Base-by-base conservation (phyloP, 2,888 invertebrate genomes). In the Calameuta filiformis region DNA sequence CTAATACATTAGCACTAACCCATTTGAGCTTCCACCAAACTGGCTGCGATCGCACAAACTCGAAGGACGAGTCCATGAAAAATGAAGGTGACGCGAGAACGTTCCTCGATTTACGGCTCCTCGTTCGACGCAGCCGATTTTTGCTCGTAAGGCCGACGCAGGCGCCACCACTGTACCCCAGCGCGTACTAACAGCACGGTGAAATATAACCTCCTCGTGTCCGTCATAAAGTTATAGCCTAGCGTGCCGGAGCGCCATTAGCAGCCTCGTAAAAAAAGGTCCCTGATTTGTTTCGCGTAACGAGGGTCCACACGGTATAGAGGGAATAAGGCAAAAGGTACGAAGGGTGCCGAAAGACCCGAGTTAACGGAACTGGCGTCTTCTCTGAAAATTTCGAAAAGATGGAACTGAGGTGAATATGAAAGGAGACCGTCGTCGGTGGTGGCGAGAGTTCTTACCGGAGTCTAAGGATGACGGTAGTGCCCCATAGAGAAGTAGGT, bases 241-340 rank as follows among this genome's bases (percentile, higher is more conserved):
- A 68, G 73, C 78, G 73, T 76, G 76, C 35, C 73, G 76, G 75
- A n/a, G 35, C 73, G 76, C 78, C 78, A 73, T 78, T 73, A 78
- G 78, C 56, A 68, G 69, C 35, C 35, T 31, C 69, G 56, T 75
- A 75, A 77, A 75, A 74, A 78, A 76, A 78, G 74, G 73, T 76
- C 71, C 37, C 78, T 78, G 78, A 78, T 78, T 78, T 79, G 79
- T 76, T 79, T 73, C 76, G 40, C 73, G 69, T 73, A 76, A 73
- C 79, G 74, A 74, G 74, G 74, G 34, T 35, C 37, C 74, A 23
- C 76, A 78, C 34, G 71, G 69, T 68, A 68, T 35, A 74, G 71
- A 78, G 71, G 40, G 37, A 68, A 15, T 69, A 37, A 68, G 11
- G 35, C 34, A n/a, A 75, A 68, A 69, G 75, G 68, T 33, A 33